Base-by-base conservation (phyloP, 1,140 invertebrate species). In the Cotesia chilonis region DNA sequence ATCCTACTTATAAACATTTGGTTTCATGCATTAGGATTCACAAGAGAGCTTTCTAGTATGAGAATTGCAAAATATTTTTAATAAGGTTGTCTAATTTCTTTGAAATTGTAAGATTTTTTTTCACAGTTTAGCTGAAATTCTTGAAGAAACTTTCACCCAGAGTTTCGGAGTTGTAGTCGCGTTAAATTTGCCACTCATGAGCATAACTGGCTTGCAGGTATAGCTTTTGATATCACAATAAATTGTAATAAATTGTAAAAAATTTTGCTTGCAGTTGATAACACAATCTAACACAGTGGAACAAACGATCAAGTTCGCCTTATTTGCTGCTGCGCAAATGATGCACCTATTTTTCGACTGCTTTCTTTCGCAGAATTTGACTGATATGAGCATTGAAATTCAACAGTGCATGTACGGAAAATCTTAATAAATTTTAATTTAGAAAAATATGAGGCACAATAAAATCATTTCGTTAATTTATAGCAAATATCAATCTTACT, bases 321-420 rank as follows among this genome's bases (percentile, higher is more conserved):
- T 4, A 36, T 71, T 60, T 10, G n/a, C 68, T 5, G 2, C 0
- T 37, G 71, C 60, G 37, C 59, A 74, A 60, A 14, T 75, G n/a
- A 5, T 68, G 6, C 74, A 77, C 66, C 70, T 78, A 4, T 77
- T 74, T 47, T 71, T 76, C 4, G 69, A 73, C 54, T 68, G 69
- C 38, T 74, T 73, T 3, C 60, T 72, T n/a, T 60, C 72, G 17
- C 76, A 78, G 28, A 35, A 67, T n/a, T 14, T 78, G 17, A 75
- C 74, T 14, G 72, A 78, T 41, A 59, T 60, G n/a, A 78, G 70
- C n/a, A 38, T 47, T 20, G 4, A 38, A 6, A 55, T 78, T 51
- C 71, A 55, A 10, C 59, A 41, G 52, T n/a, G 54, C 4, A 68
- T 76, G 76, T 78, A 41, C 70, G 70, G 72, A 51, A 67, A 47